Percentiles rank a stretch among this genome's conserved stretches.
These are phyloP conservation scores for Sepiola atlantica DNA, from an alignment of 2,888 invertebrate genomes.

Conservation along the genomic window DNA sequence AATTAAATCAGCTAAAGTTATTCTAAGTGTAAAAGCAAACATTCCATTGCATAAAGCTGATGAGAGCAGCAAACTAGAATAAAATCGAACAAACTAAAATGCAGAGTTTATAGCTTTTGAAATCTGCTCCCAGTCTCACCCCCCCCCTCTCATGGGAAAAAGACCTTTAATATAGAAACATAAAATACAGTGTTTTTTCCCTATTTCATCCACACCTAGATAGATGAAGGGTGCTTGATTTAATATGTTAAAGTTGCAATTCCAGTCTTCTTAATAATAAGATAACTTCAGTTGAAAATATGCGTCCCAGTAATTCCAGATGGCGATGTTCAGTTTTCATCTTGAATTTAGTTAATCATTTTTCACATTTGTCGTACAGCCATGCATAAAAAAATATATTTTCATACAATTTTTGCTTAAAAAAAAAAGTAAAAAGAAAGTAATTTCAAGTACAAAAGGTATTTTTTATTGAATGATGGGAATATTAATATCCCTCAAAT, in stretches of 20 bases:
- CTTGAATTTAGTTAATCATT: neutral
- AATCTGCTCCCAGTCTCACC: too few species aligned
- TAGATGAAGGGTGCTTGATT: neutral
- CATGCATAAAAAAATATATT: neutral
- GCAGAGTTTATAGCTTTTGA: too few species aligned
- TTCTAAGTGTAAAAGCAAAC: too few species aligned
- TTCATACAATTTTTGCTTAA: neutral
- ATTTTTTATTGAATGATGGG: neutral
- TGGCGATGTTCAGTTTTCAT: neutral
- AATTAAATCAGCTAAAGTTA: too few species aligned
- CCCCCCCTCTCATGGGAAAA: too few species aligned
- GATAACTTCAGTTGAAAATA: neutral
- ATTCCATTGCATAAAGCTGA: too few species aligned
- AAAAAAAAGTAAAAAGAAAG: neutral
- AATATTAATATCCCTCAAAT: neutral
- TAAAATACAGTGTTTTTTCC: too few species aligned
- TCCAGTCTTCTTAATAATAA: neutral
- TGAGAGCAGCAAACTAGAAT: too few species aligned
- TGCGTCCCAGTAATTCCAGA: neutral
- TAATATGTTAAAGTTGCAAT: neutral
- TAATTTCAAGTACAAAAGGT: neutral
- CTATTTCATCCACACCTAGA: too few species aligned
- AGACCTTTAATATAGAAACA: too few species aligned
- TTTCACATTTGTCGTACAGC: neutral
- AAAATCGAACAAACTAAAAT: too few species aligned